Conservation (phyloP, 2,888 invertebrate genomes). For the Phyllotreta striolata region DNA sequence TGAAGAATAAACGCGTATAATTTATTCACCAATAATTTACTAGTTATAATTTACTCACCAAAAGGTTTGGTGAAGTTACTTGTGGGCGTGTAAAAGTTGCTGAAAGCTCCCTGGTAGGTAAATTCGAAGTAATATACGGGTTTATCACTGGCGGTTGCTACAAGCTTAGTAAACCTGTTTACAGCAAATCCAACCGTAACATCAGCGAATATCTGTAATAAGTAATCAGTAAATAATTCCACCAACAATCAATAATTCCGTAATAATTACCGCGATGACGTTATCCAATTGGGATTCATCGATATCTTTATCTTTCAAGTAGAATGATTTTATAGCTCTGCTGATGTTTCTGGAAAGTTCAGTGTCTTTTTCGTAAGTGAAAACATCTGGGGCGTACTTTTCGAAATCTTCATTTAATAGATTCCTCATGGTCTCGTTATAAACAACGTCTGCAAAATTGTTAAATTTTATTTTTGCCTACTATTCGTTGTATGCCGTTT, state of each 20-base stretch:
- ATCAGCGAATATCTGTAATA: no score
- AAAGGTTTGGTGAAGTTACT: no score
- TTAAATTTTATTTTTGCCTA: neutral
- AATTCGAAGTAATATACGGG: conserved; percentile 70
- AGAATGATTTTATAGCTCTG: conserved; percentile 63
- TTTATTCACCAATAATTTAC: no score
- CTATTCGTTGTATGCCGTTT: no score
- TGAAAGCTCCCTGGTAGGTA: conserved; percentile 68
- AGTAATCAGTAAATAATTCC: no score
- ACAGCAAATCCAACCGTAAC: conserved; percentile 67
- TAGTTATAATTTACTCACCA: neutral
- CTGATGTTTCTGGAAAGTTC: conserved; percentile 64
- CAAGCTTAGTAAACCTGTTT: conserved; percentile 68
- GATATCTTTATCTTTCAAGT: conserved; percentile 61
- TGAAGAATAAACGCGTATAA: conserved; percentile 28
- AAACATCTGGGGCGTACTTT: conserved; percentile 70
- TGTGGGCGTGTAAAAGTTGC: conserved; percentile 64
- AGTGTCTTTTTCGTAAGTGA: conserved; percentile 67
- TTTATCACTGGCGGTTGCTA: conserved; percentile 64
- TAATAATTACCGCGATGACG: conserved; percentile 62
- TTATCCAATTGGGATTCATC: conserved; percentile 56
- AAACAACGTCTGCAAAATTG: conserved; percentile 62
- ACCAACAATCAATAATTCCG: conserved; percentile 45
- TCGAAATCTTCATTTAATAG: conserved; percentile 70
- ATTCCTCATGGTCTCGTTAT: conserved; percentile 64